phyloP scores from a whole-genome alignment of 2,797 vertebrate genomes.

The Enoplosus armatus region DNA sequence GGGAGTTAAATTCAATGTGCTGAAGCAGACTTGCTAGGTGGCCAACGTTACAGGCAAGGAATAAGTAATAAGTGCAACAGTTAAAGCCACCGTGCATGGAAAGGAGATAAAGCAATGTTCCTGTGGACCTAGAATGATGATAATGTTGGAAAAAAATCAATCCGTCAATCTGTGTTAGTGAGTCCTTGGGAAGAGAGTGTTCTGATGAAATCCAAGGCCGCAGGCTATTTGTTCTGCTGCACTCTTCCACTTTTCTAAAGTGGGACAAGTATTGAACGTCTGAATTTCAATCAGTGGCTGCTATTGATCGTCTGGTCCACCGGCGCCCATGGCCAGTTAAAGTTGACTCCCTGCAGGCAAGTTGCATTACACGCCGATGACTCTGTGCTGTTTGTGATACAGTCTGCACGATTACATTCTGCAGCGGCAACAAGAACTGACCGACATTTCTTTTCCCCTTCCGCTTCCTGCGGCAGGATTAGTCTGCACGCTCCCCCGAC shows the following conservation, averaged over 20 bases:
- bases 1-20: constrained; percentile 6
- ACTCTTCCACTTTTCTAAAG: constrained; percentile 50
- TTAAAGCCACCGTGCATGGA: background rate
- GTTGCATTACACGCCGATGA: constrained; percentile 6
- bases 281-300: constrained; percentile 67
- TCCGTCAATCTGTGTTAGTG: constrained; percentile 31
- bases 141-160: constrained; percentile 29
- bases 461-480: constrained; percentile 29
- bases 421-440: constrained; percentile 1
- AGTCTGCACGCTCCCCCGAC: constrained; percentile 24
- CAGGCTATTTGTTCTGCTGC: constrained; percentile 53
- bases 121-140: constrained; percentile 8
- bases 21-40: constrained; percentile 34
- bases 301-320: constrained; percentile 53
- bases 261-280: constrained; percentile 67
- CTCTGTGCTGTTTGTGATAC: constrained; percentile 22
- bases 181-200: constrained; percentile 35
- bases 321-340: constrained; percentile 11
- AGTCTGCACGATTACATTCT: background rate
- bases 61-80: background rate
- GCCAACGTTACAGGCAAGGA: background rate
- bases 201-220: constrained; percentile 28
- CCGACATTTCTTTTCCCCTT: background rate
- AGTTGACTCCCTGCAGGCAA: constrained; percentile 30
- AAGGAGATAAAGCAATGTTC: constrained; percentile 3